These are phyloP conservation scores for Drepana falcataria DNA, from an alignment of 2,888 invertebrate genomes.

Conservation along the genomic window DNA sequence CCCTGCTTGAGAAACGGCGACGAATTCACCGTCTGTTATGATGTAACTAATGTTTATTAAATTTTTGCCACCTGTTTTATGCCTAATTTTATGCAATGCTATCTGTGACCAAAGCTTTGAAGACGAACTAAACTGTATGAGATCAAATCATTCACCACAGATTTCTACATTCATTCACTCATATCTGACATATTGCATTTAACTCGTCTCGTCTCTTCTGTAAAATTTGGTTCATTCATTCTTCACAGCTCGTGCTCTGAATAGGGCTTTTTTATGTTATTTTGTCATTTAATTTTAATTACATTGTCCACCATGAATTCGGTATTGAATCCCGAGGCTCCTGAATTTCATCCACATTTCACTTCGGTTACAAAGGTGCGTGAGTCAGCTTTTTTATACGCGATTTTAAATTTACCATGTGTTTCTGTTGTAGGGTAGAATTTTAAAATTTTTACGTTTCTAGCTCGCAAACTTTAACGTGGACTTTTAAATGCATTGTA, in stretches of 20 bases:
- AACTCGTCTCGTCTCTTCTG: background rate
- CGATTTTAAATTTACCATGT: conserved; percentile 9
- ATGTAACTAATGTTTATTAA: too few relatives aligned
- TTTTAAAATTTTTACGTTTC: background rate
- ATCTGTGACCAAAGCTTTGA: too few relatives aligned
- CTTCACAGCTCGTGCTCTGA: conserved; percentile 17
- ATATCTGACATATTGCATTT: background rate
- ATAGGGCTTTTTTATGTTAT: conserved; percentile 3
- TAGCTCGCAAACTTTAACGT: too few relatives aligned
- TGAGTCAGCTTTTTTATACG: conserved; percentile 25
- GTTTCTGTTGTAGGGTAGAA: background rate
- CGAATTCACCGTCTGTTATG: too few relatives aligned
- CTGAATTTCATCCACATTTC: conserved; percentile 58
- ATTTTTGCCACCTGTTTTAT: too few relatives aligned
- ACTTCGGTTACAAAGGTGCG: conserved; percentile 52
- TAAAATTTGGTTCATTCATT: conserved; percentile 9
- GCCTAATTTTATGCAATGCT: too few relatives aligned
- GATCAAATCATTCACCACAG: too few relatives aligned
- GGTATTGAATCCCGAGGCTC: conserved; percentile 60
- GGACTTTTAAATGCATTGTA: background rate
- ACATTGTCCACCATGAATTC: conserved; percentile 45
- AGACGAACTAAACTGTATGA: too few relatives aligned
- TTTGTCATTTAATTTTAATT: conserved; percentile 13
- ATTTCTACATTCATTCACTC: too few relatives aligned
- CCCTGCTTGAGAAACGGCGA: too few relatives aligned